These are phyloP conservation scores for Trachelus iudaicus DNA, from an alignment of 2,888 invertebrate genomes.

Conservation along the genomic window DNA sequence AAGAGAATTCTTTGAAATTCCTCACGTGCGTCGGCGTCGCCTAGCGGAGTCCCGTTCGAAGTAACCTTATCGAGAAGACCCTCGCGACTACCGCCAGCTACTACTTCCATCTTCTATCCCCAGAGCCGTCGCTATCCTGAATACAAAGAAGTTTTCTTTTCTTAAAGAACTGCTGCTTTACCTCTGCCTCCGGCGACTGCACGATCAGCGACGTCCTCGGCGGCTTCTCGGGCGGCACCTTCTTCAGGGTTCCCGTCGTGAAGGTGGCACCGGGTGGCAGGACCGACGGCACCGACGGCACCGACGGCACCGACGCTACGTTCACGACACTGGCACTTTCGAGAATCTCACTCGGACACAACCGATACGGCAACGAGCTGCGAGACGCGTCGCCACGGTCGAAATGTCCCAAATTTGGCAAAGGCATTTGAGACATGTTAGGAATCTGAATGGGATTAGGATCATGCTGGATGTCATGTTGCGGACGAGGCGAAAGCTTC, in stretches of 20 bases:
- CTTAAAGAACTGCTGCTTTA: conserved; percentile 35
- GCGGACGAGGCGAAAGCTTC: conserved; percentile 55
- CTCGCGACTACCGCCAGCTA: too few relatives aligned
- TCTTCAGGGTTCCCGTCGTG: conserved; percentile 56
- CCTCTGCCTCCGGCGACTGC: conserved; percentile 62
- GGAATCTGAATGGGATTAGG: conserved; percentile 47
- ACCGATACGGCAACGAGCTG: conserved; percentile 51
- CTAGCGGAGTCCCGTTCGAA: too few relatives aligned
- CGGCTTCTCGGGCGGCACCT: conserved; percentile 62
- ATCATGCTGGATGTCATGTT: conserved; percentile 38
- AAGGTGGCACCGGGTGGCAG: conserved; percentile 33
- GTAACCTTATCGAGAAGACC: too few relatives aligned
- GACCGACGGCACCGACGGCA: not conserved
- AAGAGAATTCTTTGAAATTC: conserved; percentile 16
- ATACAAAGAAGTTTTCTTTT: too few relatives aligned
- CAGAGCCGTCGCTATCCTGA: too few relatives aligned
- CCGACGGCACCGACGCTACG: not conserved
- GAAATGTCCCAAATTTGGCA: conserved; percentile 55
- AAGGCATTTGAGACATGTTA: conserved; percentile 56
- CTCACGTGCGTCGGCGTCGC: too few relatives aligned
- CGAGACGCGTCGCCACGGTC: conserved; percentile 54
- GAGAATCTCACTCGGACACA: conserved; percentile 23
- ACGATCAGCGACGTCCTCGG: conserved; percentile 61
- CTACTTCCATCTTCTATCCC: too few relatives aligned
- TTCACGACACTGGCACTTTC: not conserved